Evolutionary conservation across 2,888 invertebrate species (phyloP).

Genomic region (Brachylomia viminalis): DNA sequence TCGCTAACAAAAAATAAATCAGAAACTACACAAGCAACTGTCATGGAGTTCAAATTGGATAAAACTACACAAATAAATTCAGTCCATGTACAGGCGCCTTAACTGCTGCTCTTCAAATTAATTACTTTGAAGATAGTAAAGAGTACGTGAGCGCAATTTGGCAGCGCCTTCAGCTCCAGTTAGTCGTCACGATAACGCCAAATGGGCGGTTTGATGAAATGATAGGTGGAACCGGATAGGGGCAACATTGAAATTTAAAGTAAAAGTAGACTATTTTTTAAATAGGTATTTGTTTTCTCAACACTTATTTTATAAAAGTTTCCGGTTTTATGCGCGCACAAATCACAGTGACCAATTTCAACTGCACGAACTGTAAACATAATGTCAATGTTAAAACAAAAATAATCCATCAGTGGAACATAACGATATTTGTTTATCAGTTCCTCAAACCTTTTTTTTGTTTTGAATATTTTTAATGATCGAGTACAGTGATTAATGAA

Average conservation of each 20-base stretch:
- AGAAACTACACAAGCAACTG: slow-evolving; percentile 8
- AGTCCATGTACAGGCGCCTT: slow-evolving; percentile 17
- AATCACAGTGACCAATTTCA: slow-evolving; percentile 17
- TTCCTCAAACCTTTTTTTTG: background rate
- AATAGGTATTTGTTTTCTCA: background rate
- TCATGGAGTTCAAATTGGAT: slow-evolving; percentile 40
- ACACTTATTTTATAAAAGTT: background rate
- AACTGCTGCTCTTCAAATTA: slow-evolving; percentile 67
- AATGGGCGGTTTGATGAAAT: slow-evolving; percentile 67
- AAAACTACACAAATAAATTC: slow-evolving; percentile 36
- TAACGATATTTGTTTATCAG: slow-evolving; percentile 10
- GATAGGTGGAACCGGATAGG: slow-evolving; percentile 56
- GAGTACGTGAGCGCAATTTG: slow-evolving; percentile 72
- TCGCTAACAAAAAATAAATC: too few relatives aligned
- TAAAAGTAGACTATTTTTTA: background rate
- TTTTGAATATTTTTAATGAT: background rate
- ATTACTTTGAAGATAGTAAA: slow-evolving; percentile 72
- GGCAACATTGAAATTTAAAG: slow-evolving; percentile 1
- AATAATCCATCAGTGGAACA: slow-evolving; percentile 21
- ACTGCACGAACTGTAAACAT: slow-evolving; percentile 1
- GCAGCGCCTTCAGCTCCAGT: slow-evolving; percentile 61
- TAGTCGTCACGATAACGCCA: slow-evolving; percentile 66
- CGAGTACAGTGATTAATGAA: slow-evolving; percentile 20
- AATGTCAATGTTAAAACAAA: slow-evolving; percentile 11
- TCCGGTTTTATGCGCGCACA: background rate